Evolutionary conservation across 2,797 vertebrate genomes (phyloP), one percentile per base, ranked within the genome.

Genomic region (Sebastes trivittatus): DNA sequence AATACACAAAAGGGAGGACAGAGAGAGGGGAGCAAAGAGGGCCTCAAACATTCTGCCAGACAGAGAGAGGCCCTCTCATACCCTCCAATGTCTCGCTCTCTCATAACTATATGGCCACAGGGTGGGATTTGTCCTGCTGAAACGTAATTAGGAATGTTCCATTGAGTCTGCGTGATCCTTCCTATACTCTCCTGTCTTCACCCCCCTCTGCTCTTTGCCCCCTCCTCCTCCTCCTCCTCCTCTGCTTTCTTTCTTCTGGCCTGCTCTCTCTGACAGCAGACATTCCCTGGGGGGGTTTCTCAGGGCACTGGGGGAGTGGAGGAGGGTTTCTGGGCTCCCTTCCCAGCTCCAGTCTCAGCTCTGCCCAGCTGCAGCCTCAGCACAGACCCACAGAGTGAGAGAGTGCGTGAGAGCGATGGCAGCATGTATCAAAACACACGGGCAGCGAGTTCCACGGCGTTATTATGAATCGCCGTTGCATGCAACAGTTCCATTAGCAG

Each of bases 131-230:
- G 88, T 89, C 85, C 90, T 61, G 82, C 90, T 89, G 89, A 92
- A 93, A 91, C 83, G 87, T 87, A 93, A 94, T 89, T 92, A 92
- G 87, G 89, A 94, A 94, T 93, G 90, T 94, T 94, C 94, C 91
- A 91, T 77, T 80, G 78, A 86, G 80, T 77, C 78, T 82, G 74
- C 87, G 83, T 78, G 88, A 92, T 89, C 83, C 85, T 78, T 87
- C 85, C 85, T 78, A 76, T 82, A 76, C 72, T 70, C 80, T 83
- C 66, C 55, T 65, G 84, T 80, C 78, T 71, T 90, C 69, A 74
- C 46, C 81, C 80, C 80, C 76, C 83, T 85, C 81, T 86, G 76
- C 77, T 75, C 61, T 81, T 84, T 85, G 83, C 82, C 84, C 71
- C 82, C 74, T 75, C 74, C 66, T 46, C 42, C 6, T 46, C 83